Conservation (phyloP, 2,797 vertebrate genomes). For the Lindbergichthys nudifrons region DNA sequence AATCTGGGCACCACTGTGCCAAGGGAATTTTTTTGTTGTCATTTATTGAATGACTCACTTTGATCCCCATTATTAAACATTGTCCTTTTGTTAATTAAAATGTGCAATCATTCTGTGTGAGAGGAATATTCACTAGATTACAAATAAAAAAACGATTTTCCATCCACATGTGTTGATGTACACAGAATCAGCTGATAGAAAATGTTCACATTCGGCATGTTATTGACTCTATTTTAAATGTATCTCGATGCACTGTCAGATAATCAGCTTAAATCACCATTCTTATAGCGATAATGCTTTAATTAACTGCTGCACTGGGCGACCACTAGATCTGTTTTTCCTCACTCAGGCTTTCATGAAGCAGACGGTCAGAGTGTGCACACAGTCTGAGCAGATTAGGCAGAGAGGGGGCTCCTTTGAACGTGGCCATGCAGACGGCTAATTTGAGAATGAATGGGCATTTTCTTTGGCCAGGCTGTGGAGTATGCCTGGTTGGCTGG, state of each 20-base stretch:
- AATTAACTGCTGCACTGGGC: conserved; percentile 64
- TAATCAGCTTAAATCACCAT: conserved; percentile 72
- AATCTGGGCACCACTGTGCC: conserved; percentile 41
- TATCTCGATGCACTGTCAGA: conserved; percentile 24
- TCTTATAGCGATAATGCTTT: conserved; percentile 65
- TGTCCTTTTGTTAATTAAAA: conserved; percentile 39
- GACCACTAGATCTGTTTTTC: conserved; percentile 45
- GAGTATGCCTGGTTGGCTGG: conserved; percentile 51
- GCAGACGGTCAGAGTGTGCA: conserved; percentile 64
- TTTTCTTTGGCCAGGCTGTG: conserved; percentile 66
- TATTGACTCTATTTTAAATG: conserved; percentile 7
- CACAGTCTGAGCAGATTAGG: conserved; percentile 72
- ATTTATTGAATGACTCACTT: conserved; percentile 44
- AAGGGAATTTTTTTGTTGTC: conserved; percentile 34
- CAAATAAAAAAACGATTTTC: background rate
- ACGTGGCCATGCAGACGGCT: conserved; percentile 68
- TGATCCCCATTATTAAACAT: conserved; percentile 32
- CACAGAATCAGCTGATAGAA: background rate
- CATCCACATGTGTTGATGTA: background rate
- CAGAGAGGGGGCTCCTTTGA: conserved; percentile 65
- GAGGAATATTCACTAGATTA: background rate
- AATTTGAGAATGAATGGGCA: conserved; percentile 76
- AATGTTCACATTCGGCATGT: conserved; percentile 18
- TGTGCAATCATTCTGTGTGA: background rate
- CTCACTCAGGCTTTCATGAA: conserved; percentile 40